Conservation (phyloP, 1,140 invertebrate species). For the Leptopilina boulardi region DNA sequence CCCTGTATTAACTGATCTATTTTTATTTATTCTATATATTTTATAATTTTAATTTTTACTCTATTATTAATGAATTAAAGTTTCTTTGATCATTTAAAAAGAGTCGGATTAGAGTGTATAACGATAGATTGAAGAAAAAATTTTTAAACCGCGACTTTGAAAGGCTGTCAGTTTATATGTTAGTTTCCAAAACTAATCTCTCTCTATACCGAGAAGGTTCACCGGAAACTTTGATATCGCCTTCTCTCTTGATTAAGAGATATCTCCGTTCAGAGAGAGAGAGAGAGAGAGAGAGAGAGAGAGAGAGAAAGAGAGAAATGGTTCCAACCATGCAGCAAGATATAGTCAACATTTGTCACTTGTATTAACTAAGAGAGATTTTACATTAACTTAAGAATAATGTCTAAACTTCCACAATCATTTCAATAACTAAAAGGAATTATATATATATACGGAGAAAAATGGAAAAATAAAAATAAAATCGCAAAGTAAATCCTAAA, state of each 20-base stretch:
- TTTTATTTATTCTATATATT: no score
- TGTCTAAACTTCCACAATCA: not conserved
- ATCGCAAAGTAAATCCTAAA: no score
- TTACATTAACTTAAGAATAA: not conserved
- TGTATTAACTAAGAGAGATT: not conserved
- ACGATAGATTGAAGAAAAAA: no score
- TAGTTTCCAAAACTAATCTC: conserved; percentile 33
- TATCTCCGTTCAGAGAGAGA: not conserved
- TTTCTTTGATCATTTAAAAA: no score
- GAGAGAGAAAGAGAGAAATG: not conserved
- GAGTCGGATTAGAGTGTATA: no score
- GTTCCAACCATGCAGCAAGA: not conserved
- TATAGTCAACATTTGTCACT: conserved; percentile 3
- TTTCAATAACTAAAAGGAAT: no score
- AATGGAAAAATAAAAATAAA: no score
- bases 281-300: not conserved
- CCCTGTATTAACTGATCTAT: no score
- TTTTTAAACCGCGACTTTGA: not conserved
- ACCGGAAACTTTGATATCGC: conserved; percentile 31
- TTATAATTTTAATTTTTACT: no score
- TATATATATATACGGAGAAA: no score
- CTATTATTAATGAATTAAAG: no score
- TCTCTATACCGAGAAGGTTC: conserved; percentile 15
- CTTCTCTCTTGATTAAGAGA: conserved; percentile 31
- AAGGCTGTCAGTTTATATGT: not conserved